Evolutionary conservation across 2,888 invertebrate species (phyloP), one percentile per base, ranked within the genome.

Genomic region (Argyra leucocephala): DNA sequence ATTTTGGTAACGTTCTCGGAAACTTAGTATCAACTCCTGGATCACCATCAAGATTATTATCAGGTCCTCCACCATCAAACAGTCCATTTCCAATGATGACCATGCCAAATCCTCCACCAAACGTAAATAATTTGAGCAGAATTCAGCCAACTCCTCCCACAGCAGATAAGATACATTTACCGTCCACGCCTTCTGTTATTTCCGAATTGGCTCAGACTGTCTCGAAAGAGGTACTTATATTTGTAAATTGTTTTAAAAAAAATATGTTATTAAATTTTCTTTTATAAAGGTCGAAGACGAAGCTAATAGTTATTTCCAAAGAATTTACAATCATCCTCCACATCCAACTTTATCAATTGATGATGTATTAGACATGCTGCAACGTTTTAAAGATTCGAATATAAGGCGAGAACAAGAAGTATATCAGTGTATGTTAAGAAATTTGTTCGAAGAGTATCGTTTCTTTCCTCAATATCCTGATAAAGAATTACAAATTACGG

Each of bases 381-480:
- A 96, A 76, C 88, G 90, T 72, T 99, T 98, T 78, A 94, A 96
- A 77, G 94, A 95, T 73, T 96, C 97, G 0, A 86, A 85, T 1
- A 89, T 86, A 72, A 89, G 91, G 72, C 85, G 93, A 63, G 97
- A 97, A 77, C 85, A 90, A 67, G 90, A 90, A 74, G 94, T 99
- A 1, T 97, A 95, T 80, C 89, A 90, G 61, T 99, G 98, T 75
- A 97, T 99, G 93, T 82, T 99, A 69, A 86, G 96, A 66, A 98
- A 97, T 80, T 84, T 99, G 18, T 98, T 98, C 78, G 99, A 99
- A 78, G 99, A 99, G 78, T 99, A 98, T 80, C 88, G 93, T 72
- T 99, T 98, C 80, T 99, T 99, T 76, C 95, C 96, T 1, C 96
- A 98, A 76, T 99, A 99, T 79, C 99, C 99, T 0, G 98, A 98